Base-by-base conservation (phyloP, 2,113 vertebrate genomes). In the Coreoperca whiteheadi region DNA sequence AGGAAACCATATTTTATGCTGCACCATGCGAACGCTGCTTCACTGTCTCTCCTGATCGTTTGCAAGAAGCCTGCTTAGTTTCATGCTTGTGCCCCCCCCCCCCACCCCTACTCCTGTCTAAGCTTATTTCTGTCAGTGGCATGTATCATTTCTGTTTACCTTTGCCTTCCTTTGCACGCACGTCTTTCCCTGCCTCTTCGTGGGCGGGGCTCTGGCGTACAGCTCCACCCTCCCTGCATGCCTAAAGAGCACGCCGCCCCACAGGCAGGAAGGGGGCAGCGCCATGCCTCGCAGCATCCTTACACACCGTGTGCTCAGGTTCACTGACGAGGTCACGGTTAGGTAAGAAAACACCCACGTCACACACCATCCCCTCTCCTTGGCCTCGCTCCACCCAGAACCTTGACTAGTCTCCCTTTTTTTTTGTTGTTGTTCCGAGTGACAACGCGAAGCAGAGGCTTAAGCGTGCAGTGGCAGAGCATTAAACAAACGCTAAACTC, bases 141-240 rank as follows among this genome's bases (percentile, higher is more conserved):
- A 89, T 89, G 91, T 79, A 5, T 94, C 87, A 85, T 85, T 88
- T 84, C 73, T 81, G n/a, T 81, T 84, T 84, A 77, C 50, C 43
- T 90, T 70, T 83, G 77, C 74, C 54, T 90, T 82, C 73, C 53
- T 84, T 87, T 93, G 90, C 89, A 91, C 57, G 83, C 56, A 68
- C 85, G 37, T 79, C 48, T 82, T 80, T 41, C 16, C 74, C 87
- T 61, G 66, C 72, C 71, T 86, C 34, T 66, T n/a, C 8, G 25
- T 85, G 86, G 88, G 70, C 39, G 76, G 74, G 84, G 73, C 68
- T 89, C 68, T 72, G 80, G 92, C 92, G 28, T 85, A 73, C 95
- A 97, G 97, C 95, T 97, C 96, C 92, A 94, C 96, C 93, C 96
- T 98, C 93, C 96, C 97, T 92, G 96, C 96, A 96, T 96, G 95